Percentiles rank a stretch among this genome's conserved stretches.
phyloP scores from a whole-genome alignment of 2,113 vertebrate genomes.

The Smithornis capensis region DNA sequence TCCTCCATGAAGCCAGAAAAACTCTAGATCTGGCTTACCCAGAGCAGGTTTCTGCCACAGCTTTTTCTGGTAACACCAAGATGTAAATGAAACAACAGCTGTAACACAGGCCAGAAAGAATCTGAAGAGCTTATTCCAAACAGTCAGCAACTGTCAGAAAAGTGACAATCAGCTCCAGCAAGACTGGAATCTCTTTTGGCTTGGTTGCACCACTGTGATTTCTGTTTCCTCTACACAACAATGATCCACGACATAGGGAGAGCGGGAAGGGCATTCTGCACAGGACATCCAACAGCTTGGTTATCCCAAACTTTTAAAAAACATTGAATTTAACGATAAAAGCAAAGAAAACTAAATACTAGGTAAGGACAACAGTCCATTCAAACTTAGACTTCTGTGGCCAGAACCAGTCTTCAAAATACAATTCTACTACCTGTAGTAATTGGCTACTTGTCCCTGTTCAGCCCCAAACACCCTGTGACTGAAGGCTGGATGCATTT shows the following conservation, averaged over 20 bases:
- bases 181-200: not conserved
- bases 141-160: not conserved
- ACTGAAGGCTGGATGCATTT: not conserved
- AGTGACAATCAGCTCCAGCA: not conserved
- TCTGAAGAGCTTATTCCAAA: not conserved
- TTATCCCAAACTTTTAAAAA: not conserved
- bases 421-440: not conserved
- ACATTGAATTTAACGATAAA: not conserved
- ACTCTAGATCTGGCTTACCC: not conserved
- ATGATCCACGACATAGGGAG: accelerated
- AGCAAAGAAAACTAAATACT: not conserved
- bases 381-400: not conserved
- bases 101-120: not conserved
- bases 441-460: not conserved
- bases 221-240: not conserved
- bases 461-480: not conserved
- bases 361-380: not conserved
- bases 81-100: not conserved
- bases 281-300: not conserved
- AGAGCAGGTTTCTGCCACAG: not conserved
- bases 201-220: not conserved
- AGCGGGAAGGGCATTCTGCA: not conserved
- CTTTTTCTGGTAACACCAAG: not conserved
- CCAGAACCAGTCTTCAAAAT: not conserved
- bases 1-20: not conserved